Conservation (phyloP, 2,888 invertebrate species). For the Apodemia mormo region DNA sequence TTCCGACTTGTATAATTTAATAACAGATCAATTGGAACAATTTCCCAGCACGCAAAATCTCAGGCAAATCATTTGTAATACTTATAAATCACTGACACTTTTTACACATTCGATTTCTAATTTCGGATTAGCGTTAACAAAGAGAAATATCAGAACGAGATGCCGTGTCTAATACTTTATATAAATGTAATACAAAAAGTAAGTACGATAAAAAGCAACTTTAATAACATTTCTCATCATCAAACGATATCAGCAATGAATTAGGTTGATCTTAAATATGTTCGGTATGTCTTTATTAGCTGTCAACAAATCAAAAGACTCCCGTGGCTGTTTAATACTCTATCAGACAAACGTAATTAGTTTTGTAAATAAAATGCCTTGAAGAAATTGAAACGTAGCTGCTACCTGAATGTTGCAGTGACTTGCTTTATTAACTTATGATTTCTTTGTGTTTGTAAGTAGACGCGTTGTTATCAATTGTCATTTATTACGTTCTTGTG, state of each 20-base stretch:
- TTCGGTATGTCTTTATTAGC: constrained; percentile 80
- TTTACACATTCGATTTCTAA: neutral
- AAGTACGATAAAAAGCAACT: constrained; percentile 41
- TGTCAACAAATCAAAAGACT: constrained; percentile 73
- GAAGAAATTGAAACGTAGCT: constrained; percentile 76
- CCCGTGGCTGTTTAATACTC: constrained; percentile 74
- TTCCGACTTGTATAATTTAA: no score
- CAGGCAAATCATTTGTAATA: no score
- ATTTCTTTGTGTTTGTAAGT: constrained; percentile 39
- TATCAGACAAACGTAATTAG: constrained; percentile 81
- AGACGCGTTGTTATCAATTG: constrained; percentile 21
- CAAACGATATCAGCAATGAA: constrained; percentile 60
- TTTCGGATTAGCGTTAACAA: constrained; percentile 9
- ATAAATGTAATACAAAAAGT: constrained; percentile 3
- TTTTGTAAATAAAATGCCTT: constrained; percentile 81
- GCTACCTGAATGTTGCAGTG: constrained; percentile 72
- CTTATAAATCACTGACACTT: no score
- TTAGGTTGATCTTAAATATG: constrained; percentile 66
- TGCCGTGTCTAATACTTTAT: constrained; percentile 1
- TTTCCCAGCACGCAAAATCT: no score
- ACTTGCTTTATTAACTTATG: constrained; percentile 70
- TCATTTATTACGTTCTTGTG: neutral
- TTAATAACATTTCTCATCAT: constrained; percentile 57
- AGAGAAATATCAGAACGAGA: neutral
- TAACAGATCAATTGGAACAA: no score